Evolutionary conservation across 2,113 vertebrate genomes (phyloP).

Genomic region (Micromys minutus): DNA sequence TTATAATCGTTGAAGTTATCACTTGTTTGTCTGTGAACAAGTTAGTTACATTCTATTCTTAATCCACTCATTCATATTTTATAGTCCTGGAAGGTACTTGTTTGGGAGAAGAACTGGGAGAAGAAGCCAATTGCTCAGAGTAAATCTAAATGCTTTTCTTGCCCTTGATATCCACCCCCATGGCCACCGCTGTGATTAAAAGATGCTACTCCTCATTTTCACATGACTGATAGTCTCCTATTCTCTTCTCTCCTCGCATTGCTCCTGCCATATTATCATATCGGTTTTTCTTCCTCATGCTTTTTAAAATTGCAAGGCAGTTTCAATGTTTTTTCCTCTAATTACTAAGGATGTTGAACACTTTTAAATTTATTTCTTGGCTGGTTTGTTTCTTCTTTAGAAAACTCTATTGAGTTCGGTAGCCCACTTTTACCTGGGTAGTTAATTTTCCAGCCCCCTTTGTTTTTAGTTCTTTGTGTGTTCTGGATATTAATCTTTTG

Average conservation of each 20-base stretch:
- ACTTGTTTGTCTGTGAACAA: not conserved
- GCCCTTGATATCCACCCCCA: rapidly evolving
- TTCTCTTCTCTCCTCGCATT: rapidly evolving
- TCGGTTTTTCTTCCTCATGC: not conserved
- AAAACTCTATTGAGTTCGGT: not conserved
- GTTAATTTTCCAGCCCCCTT: not conserved
- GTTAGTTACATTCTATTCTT: not conserved
- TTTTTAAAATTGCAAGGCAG: not conserved
- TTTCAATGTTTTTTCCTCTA: not conserved
- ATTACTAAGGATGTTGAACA: not conserved
- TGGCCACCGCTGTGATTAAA: not conserved
- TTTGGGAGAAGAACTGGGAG: not conserved
- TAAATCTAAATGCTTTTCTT: not conserved
- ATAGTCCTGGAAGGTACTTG: not conserved
- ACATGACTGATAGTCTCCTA: not conserved
- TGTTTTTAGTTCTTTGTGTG: not conserved
- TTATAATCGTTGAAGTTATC: not conserved
- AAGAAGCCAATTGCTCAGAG: not conserved
- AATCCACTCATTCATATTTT: not conserved
- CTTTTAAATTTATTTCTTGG: not conserved
- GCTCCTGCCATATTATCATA: not conserved
- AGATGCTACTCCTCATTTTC: not conserved
- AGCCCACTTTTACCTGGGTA: not conserved
- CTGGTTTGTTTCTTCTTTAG: not conserved
- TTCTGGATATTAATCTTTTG: not conserved